Evolutionary conservation across 2,797 vertebrate genomes (phyloP).

Genomic region (Macropus fuliginosus): DNA sequence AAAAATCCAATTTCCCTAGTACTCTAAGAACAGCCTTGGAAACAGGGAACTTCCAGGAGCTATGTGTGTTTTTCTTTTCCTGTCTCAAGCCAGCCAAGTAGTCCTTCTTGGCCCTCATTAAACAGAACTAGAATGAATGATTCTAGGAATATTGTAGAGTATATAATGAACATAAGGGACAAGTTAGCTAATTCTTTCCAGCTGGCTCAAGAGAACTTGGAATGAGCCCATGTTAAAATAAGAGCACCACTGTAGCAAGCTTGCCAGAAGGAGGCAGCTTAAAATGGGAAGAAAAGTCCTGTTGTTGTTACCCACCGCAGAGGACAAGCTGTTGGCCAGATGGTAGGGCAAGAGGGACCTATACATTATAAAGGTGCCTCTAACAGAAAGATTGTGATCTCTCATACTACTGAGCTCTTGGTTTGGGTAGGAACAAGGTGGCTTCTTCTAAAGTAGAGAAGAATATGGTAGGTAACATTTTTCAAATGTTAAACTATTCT

Average conservation of each 20-base stretch:
- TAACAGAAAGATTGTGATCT: background rate
- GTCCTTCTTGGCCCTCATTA: background rate
- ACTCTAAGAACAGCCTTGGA: background rate
- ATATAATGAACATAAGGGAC: background rate
- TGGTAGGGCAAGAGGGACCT: background rate
- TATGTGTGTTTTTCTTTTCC: background rate
- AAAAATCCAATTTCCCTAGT: background rate
- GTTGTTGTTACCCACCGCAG: background rate
- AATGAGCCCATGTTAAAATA: background rate
- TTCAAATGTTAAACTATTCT: background rate
- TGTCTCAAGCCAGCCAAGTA: background rate
- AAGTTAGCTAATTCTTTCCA: background rate
- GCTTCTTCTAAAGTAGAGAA: background rate
- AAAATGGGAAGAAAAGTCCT: background rate
- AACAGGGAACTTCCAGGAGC: background rate
- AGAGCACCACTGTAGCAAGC: background rate
- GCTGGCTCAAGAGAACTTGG: background rate
- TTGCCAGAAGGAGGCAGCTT: background rate
- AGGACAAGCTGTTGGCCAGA: background rate
- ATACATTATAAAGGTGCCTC: background rate
- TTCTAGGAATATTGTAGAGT: background rate
- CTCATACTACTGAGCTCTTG: background rate
- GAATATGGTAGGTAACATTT: background rate
- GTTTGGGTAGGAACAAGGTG: background rate
- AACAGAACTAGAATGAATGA: constrained; percentile 7